Base-by-base conservation (phyloP, 2,113 vertebrate species). In the Misgurnus anguillicaudatus region DNA sequence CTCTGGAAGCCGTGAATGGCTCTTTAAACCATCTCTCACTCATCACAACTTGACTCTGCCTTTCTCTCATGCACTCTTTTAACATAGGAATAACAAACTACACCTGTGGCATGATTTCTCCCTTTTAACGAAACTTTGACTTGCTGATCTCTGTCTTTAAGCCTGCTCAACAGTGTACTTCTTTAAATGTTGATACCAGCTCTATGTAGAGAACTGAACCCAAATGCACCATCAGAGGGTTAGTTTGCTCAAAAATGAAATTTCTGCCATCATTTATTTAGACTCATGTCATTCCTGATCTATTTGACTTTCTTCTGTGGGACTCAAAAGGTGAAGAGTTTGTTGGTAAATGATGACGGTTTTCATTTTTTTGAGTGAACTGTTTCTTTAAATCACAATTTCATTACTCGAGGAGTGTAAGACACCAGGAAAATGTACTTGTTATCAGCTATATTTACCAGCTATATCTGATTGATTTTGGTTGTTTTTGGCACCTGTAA, bases 61-160 rank as follows among this genome's bases (percentile, higher is more conserved):
- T 94, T 89, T 94, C 91, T 95, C 93, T 94, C 94, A 93, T 96
- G 95, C 95, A 96, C 95, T 94, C 92, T 90, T 81, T 85, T 93
- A 90, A 87, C 91, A 94, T 91, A 90, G 86, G 86, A 79, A 79
- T 86, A 83, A 85, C 81, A 90, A 91, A 94, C 92, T 89, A 88
- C 87, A 92, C 92, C 94, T 94, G 89, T 89, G 88, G 96, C 97
- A 99, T 98, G 97, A 90, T 70, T 87, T 66, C 90, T 93, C 90
- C 90, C 75, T 77, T 72, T 80, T 82, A 87, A 88, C 31, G 51
- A 77, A 84, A 78, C 91, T 90, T 92, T 92, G 94, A 94, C 93
- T 90, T 87, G 92, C 89, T 92, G 88, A 75, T 87, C 92, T 96
- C 92, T 90, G n/a, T n/a, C n/a, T 94, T 94, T 94, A 93, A 91